Evolutionary conservation across 2,888 invertebrate genomes (phyloP).

Genomic region (Microchrysa polita): DNA sequence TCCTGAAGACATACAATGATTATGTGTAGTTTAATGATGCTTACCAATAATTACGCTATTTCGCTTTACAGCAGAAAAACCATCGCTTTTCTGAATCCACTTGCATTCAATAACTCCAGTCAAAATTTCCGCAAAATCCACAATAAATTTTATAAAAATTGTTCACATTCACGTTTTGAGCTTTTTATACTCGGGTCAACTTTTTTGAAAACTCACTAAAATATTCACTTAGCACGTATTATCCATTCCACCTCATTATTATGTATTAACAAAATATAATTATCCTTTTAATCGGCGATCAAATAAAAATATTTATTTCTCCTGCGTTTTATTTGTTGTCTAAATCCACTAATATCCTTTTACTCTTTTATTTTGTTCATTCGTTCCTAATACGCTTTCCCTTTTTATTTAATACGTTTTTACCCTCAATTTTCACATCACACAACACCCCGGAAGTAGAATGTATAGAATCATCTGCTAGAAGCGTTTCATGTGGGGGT

Average conservation of each 20-base stretch:
- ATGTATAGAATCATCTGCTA: slow-evolving; percentile 23
- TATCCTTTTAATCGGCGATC: not conserved
- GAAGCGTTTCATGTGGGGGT: slow-evolving; percentile 16
- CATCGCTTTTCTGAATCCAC: not conserved
- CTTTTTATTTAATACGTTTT: not conserved
- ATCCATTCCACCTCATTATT: not conserved
- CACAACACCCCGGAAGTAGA: slow-evolving; percentile 21
- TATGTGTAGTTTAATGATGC: no score
- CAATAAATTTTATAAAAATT: no score
- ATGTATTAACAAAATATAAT: not conserved
- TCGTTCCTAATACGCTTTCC: not conserved
- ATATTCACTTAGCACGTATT: not conserved
- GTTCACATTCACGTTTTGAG: no score
- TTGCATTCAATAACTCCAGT: no score
- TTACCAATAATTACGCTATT: no score
- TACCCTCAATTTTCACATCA: slow-evolving; percentile 24
- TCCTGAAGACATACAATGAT: no score
- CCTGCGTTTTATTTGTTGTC: not conserved
- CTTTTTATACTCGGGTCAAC: no score
- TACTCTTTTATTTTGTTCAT: not conserved
- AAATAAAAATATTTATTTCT: not conserved
- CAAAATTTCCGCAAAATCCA: no score
- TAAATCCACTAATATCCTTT: not conserved
- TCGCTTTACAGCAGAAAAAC: no score
- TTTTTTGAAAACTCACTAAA: no score